Base-by-base conservation (phyloP, 2,113 vertebrate species). In the Antennarius striatus region DNA sequence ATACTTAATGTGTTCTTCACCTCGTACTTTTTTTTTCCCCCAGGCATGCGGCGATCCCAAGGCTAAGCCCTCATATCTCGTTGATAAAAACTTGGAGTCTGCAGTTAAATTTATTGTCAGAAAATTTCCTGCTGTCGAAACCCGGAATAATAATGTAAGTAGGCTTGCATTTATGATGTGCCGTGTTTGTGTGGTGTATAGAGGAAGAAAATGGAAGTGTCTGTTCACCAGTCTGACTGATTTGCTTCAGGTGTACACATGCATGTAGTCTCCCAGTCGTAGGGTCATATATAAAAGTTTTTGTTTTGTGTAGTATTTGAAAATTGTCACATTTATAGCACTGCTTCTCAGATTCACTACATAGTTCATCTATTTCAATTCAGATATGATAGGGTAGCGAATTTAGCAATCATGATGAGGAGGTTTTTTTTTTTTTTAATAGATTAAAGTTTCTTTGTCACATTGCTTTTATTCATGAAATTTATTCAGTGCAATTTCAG, bases 71-170 rank as follows among this genome's bases (percentile, higher is more conserved):
- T 99, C 97, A 29, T 99, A 98, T 84, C 95, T 99, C 75, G 96
- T 99, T 29, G 97, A 99, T 88, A 99, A 98, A 93, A 99, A 98
- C 87, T 86, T 99, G 89, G 98, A 99, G 89, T 98, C 97, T 49
- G 98, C 97, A 8, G 97, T 99, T 86, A 99, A 99, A 92, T 99
- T 99, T 88, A 99, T 99, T 78, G 96, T 98, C 87, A 94, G 96
- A 85, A 99, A 99, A 86, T 99, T 99, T 58, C 97, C 98, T 36
- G 96, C 96, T 36, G 96, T 99, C 79, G 98, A 99, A 90, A 99
- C 98, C 0, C 94, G 96, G 52, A 99, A 99, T 88, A 99, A 99
- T 88, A 99, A 98, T 43, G 98, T 99, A 93, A 97, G 97, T 95
- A 66, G 48, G 14, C 42, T 58, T 53, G 29, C 3, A 5, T 67